phyloP scores from a whole-genome alignment of 2,888 invertebrate genomes.

The Lapara coniferarum region DNA sequence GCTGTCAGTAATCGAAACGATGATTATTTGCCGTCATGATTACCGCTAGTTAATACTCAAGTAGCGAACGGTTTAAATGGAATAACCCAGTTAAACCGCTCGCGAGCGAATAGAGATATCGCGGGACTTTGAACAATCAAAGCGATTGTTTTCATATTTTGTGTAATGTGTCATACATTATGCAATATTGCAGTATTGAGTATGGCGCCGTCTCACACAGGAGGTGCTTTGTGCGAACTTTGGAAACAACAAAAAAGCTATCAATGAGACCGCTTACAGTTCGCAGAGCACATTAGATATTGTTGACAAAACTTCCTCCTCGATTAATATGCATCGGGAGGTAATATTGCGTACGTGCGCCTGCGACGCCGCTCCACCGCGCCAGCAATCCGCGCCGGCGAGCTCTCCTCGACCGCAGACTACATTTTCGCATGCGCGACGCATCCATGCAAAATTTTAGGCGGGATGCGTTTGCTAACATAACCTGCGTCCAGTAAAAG shows the following conservation, averaged over 20 bases:
- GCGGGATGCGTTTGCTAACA: constrained; percentile 79
- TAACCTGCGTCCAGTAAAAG: constrained; percentile 71
- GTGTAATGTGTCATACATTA: constrained; percentile 65
- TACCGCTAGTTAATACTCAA: constrained; percentile 76
- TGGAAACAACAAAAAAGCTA: constrained; percentile 69
- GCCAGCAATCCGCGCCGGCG: constrained; percentile 50
- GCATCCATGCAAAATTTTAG: constrained; percentile 83
- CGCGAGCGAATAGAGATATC: constrained; percentile 58
- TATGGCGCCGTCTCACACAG: constrained; percentile 66
- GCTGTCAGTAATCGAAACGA: constrained; percentile 64
- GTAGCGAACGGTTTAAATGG: constrained; percentile 70
- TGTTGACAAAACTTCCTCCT: constrained; percentile 83
- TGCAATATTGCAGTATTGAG: constrained; percentile 68
- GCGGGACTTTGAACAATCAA: constrained; percentile 57
- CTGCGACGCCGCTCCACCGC: constrained; percentile 54
- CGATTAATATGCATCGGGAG: constrained; percentile 81
- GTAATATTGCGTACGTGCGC: constrained; percentile 76
- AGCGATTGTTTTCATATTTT: constrained; percentile 60
- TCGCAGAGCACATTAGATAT: constrained; percentile 81
- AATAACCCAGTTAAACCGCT: constrained; percentile 79
- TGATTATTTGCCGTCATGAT: constrained; percentile 71
- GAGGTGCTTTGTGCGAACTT: constrained; percentile 54
- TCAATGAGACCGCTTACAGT: constrained; percentile 74
- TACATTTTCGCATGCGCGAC: constrained; percentile 76
- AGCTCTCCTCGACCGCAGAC: constrained; percentile 41